Evolutionary conservation across 2,888 invertebrate genomes (phyloP).

Genomic region (Drosophila anceps): DNA sequence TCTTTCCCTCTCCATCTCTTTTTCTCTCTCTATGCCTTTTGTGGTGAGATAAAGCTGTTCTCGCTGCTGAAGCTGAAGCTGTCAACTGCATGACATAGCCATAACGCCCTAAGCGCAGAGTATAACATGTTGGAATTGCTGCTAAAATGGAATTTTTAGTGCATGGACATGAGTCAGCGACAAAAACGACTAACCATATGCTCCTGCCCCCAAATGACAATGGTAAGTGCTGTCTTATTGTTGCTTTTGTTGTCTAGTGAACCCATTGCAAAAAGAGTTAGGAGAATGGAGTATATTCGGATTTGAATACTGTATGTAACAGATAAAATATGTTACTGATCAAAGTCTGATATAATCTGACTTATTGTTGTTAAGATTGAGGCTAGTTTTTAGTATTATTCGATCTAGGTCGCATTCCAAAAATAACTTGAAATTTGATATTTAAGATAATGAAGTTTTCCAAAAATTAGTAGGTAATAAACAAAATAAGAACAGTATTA

Average conservation of each 20-base stretch:
- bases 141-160: conserved; percentile 75
- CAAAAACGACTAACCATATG: conserved; percentile 51
- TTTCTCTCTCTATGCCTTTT: neutral
- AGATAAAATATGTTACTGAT: neutral
- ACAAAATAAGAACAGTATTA: too few species aligned
- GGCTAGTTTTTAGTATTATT: neutral
- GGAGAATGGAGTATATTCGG: neutral
- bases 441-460: too few species aligned
- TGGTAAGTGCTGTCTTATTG: conserved; percentile 56
- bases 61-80: conserved; percentile 20
- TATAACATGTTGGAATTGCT: conserved; percentile 63
- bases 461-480: too few species aligned
- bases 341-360: neutral
- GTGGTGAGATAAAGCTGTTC: conserved; percentile 18
- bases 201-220: conserved; percentile 65
- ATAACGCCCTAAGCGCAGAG: conserved; percentile 51
- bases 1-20: neutral
- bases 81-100: conserved; percentile 52
- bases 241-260: conserved; percentile 3
- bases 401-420: too few species aligned
- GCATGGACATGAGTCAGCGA: conserved; percentile 75
- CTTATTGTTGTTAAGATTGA: neutral
- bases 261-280: neutral
- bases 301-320: neutral
- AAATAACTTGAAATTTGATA: too few species aligned